Conservation (phyloP, 2,113 vertebrate species). For the Lamprotornis superbus region DNA sequence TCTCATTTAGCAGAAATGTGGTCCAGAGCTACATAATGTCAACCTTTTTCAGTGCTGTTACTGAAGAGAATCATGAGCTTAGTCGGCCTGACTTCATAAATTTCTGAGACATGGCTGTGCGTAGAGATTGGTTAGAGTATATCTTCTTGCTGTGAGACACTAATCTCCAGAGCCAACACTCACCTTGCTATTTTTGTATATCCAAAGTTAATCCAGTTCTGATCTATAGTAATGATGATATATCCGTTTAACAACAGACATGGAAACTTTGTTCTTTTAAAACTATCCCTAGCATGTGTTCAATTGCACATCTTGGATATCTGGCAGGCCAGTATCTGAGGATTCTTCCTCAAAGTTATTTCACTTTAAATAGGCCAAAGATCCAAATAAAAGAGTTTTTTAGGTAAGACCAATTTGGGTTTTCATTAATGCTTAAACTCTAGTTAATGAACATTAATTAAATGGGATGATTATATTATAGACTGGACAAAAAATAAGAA, state of each 20-base stretch:
- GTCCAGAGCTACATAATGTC: neutral
- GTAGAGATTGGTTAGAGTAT: neutral
- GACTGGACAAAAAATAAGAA: neutral
- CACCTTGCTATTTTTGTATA: slow-evolving; percentile 37
- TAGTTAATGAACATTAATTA: neutral
- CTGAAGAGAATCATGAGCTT: neutral
- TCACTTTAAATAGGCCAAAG: neutral
- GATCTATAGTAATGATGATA: neutral
- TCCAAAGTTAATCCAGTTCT: slow-evolving; percentile 48
- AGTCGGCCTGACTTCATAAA: neutral
- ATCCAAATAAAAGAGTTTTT: neutral
- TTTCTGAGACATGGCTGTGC: neutral
- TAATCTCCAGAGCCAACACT: slow-evolving; percentile 39
- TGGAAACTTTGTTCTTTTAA: neutral
- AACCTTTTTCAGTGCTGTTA: neutral
- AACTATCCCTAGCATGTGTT: neutral
- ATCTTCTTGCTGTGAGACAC: neutral
- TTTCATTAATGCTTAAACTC: neutral
- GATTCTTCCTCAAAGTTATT: neutral
- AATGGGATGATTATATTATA: neutral
- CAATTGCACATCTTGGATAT: neutral
- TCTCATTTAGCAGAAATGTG: neutral
- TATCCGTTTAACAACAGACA: neutral
- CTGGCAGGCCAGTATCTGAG: neutral
- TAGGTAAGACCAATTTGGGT: neutral